phyloP scores from a whole-genome alignment of 2,113 vertebrate genomes.

The Gavia stellata region DNA sequence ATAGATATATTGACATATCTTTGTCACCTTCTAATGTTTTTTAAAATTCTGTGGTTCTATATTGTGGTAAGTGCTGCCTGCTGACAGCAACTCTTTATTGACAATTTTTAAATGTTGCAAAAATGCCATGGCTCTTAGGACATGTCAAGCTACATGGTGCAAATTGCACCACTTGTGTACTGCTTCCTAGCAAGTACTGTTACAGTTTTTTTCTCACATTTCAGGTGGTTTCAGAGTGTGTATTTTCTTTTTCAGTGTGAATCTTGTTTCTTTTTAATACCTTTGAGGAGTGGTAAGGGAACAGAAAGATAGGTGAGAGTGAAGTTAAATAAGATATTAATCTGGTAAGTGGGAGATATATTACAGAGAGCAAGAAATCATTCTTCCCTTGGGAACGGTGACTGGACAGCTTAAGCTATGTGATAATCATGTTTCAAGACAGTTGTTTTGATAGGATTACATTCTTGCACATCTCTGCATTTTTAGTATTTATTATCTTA shows the following conservation, averaged over 20 bases:
- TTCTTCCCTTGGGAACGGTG: background rate
- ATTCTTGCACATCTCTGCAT: background rate
- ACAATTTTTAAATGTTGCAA: background rate
- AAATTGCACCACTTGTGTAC: background rate
- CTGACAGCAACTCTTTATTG: background rate
- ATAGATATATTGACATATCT: background rate
- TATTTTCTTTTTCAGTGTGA: background rate
- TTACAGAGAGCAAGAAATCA: background rate
- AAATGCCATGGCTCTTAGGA: background rate
- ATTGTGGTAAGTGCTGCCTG: background rate
- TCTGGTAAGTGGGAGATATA: background rate
- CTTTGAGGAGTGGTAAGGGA: background rate
- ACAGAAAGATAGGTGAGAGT: background rate
- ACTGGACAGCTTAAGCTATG: background rate
- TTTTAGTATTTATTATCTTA: constrained; percentile 39
- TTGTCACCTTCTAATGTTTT: background rate
- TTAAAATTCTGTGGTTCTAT: background rate
- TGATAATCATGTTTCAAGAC: background rate
- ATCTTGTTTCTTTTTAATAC: background rate
- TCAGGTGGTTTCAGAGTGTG: background rate
- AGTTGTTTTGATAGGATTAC: background rate
- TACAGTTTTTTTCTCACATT: background rate
- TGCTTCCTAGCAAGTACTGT: background rate
- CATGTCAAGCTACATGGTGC: background rate
- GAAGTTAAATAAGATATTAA: background rate